Conservation (phyloP, 2,113 vertebrate species). For the Eolophus roseicapilla region DNA sequence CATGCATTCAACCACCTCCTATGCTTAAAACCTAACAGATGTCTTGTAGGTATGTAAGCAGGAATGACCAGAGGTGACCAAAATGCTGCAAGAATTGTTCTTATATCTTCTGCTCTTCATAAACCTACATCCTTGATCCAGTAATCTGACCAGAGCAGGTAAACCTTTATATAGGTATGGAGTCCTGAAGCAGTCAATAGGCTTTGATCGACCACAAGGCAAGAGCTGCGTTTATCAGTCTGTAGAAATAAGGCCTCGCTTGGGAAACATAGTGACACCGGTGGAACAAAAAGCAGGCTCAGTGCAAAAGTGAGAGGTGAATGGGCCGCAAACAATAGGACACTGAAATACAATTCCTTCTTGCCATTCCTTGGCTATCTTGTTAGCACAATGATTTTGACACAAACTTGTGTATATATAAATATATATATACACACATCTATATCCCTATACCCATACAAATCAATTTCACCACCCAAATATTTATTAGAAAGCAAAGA, state of each 20-base stretch:
- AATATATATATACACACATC: fast-evolving
- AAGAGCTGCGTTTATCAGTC: neutral
- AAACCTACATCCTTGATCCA: neutral
- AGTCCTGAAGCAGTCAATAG: neutral
- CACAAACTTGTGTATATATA: neutral
- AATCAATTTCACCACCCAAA: neutral
- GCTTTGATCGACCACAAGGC: neutral
- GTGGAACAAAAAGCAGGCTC: slow-evolving; percentile 48
- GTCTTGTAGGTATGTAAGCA: neutral
- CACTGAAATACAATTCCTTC: neutral
- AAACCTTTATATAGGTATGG: neutral
- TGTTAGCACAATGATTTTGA: neutral
- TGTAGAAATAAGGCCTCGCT: neutral
- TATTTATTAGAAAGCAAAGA: neutral
- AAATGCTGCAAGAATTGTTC: neutral
- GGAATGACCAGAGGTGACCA: neutral
- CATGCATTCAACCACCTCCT: neutral
- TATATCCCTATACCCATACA: fast-evolving
- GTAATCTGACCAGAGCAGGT: neutral
- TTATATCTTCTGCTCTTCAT: neutral
- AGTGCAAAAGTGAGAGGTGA: slow-evolving; percentile 30
- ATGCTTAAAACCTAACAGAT: neutral
- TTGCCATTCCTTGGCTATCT: neutral
- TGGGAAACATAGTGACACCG: neutral
- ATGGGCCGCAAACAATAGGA: slow-evolving; percentile 23